Base-by-base conservation (phyloP, 2,888 invertebrate species). In the Acleris sparsana region DNA sequence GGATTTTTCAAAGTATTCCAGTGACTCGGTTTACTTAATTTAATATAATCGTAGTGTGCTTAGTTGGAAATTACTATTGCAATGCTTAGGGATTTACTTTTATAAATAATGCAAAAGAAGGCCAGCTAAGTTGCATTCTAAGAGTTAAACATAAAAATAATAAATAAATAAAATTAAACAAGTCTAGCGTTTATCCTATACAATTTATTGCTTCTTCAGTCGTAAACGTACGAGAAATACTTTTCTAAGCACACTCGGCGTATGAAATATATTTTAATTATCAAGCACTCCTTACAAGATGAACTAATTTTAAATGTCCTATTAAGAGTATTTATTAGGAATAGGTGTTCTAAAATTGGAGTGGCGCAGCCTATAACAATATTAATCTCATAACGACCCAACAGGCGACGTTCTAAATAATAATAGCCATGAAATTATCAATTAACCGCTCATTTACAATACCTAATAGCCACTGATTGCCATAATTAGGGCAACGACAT, bases 381-480 rank as follows among this genome's bases (percentile, higher is more conserved):
- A 53, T 53, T 43, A 53, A 53, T 60, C 3, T 20, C 29, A 53
- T 53, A 63, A 39, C 4, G 39, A 20, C 60, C 29, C 53, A 7
- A 60, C 25, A n/a, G 20, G 18, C 25, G 48, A 17, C 53, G 44
- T 53, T 46, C 29, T 53, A 53, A 61, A 51, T 55, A 49, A 60
- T 64, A 60, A 61, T 51, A 46, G 44, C 60, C 55, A 51, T 55
- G 51, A 65, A 65, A 65, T 65, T 51, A 61, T 56, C 57, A 62
- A 70, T 70, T 71, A 69, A 63, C 44, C 57, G 63, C 61, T 60
- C 55, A 39, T 69, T 63, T 66, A 71, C 63, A 71, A 69, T 69
- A 57, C 68, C 56, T 58, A 53, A 62, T 62, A 61, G 57, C 56
- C 66, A 65, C 60, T 66, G 62, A 71, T 67, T 66, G 56, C 62